Conservation (phyloP, 92 coral and sea anemone genomes). For the Blastomussa wellsi region DNA sequence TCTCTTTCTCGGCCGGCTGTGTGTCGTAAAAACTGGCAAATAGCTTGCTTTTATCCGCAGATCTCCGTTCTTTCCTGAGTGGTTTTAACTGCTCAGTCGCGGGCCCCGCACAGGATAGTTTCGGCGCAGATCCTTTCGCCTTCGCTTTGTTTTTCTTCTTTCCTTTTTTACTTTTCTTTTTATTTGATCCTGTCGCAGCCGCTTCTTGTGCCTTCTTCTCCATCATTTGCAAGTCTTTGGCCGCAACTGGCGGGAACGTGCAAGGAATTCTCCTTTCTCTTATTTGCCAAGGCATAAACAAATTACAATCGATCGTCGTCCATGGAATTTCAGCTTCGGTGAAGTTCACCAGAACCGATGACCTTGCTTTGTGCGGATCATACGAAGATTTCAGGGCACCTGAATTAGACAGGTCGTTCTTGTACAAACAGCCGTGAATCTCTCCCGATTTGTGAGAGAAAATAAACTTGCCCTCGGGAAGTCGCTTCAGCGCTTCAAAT, state of each 20-base stretch:
- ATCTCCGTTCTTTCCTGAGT: background rate
- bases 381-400: conserved; percentile 49
- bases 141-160: conserved; percentile 48
- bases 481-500: conserved; percentile 48
- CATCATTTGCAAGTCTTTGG: conserved; percentile 47
- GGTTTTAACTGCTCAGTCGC: background rate
- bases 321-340: conserved; percentile 69
- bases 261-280: conserved; percentile 64
- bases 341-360: conserved; percentile 29
- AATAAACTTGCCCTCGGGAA: conserved; percentile 60
- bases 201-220: conserved; percentile 28
- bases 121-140: background rate
- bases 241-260: conserved; percentile 85
- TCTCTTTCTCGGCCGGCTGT: conserved; percentile 36
- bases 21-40: conserved; percentile 39
- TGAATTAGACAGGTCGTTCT: conserved; percentile 20
- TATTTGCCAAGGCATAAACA: conserved; percentile 75
- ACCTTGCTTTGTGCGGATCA: conserved; percentile 54
- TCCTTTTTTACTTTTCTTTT: conserved; percentile 47
- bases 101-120: background rate
- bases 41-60: conserved; percentile 5
- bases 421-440: conserved; percentile 85
- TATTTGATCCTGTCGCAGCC: conserved; percentile 21
- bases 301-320: conserved; percentile 71
- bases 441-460: conserved; percentile 73